Percentiles rank a stretch among this genome's conserved stretches.
phyloP scores from a whole-genome alignment of 2,888 invertebrate genomes.

The Phalangium opilio region DNA sequence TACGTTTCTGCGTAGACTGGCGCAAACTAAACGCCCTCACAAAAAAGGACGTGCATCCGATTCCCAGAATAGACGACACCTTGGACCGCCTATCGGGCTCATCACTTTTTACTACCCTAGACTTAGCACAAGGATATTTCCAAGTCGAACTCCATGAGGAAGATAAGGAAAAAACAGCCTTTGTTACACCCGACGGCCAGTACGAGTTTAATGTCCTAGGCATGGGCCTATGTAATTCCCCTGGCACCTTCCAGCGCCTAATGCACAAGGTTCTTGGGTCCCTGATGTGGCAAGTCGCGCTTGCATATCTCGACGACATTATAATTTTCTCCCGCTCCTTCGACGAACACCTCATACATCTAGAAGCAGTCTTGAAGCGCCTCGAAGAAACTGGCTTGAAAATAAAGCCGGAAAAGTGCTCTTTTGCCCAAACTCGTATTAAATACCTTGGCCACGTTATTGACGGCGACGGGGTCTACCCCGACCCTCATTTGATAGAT shows the following conservation, averaged over 20 bases:
- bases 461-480: constrained; percentile 1
- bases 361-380: constrained; percentile 13
- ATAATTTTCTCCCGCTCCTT: constrained; percentile 17
- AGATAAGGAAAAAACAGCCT: constrained; percentile 20
- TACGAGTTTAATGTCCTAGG: too few relatives aligned
- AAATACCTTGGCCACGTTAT: constrained; percentile 11
- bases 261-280: constrained; percentile 20
- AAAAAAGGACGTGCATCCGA: too few relatives aligned
- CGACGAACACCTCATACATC: constrained; percentile 13
- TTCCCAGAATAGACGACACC: too few relatives aligned
- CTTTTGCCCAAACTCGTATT: constrained; percentile 11
- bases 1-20: too few relatives aligned
- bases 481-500: constrained; percentile 2
- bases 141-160: neutral
- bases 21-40: too few relatives aligned
- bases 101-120: neutral
- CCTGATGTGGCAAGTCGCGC: constrained; percentile 13
- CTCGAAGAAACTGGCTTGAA: constrained; percentile 17
- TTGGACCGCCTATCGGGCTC: constrained; percentile 1
- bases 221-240: constrained; percentile 20
- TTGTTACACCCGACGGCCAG: constrained; percentile 15
- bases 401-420: constrained; percentile 19
- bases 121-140: neutral
- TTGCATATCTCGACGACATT: constrained; percentile 22
- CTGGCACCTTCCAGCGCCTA: constrained; percentile 21